Base-by-base conservation (phyloP, 2,888 invertebrate genomes). In the Epinotia nisella region DNA sequence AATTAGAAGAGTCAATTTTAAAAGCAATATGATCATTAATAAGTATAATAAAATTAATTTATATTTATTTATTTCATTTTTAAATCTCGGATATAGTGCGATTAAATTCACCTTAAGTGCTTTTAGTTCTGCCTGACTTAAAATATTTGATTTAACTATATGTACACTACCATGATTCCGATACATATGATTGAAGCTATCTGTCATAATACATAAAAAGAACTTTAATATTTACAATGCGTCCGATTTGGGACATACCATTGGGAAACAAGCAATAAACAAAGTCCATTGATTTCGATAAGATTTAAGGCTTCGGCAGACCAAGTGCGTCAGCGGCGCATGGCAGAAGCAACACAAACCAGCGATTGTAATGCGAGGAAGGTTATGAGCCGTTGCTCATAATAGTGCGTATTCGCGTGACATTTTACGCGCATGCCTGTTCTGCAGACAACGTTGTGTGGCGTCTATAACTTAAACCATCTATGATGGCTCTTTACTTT, bases 201-300 rank as follows among this genome's bases (percentile, higher is more conserved):
- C 78, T 78, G 79, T 78, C 76, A 77, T 79, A 82, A 71, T 74
- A 72, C 74, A 75, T 70, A 78, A 80, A 86, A 35, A 51, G 85
- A 85, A 86, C 35, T 56, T 58, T 51, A 73, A 83, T 89, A 88
- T 89, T 85, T 89, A 88, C 88, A 92, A 80, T 82, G 83, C 80
- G 77, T 73, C 82, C 84, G 84, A 80, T 84, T 82, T 82, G 82
- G 84, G 83, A 82, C 80, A 81, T 83, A 79, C 81, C 80, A 85
- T 85, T 81, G 84, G 80, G 83, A 83, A 89, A 88, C 87, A 84
- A 84, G 85, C 87, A 82, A 87, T 87, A 83, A 86, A 85, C 80
- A 80, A 85, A 87, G 82, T 89, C 83, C 85, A 88, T 86, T 77
- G 76, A 80, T 81, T 84, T 70, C 72, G 61, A 73, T 72, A 76